These are phyloP conservation scores for Pangasius larnaudii DNA, from an alignment of 2,797 vertebrate species.

Conservation along the genomic window DNA sequence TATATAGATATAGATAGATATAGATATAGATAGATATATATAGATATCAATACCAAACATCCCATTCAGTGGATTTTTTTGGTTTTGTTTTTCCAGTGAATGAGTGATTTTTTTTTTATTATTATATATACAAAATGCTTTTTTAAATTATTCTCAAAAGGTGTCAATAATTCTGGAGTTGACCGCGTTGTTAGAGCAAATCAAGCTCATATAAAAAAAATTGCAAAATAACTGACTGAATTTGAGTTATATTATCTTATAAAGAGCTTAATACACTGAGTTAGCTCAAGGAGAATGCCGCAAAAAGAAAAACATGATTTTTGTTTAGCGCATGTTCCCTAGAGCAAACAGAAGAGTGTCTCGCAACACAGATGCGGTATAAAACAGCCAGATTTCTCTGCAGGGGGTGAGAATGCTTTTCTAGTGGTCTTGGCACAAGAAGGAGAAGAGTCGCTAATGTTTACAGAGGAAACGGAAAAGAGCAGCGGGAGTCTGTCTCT, in stretches of 20 bases:
- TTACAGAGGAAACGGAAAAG: constrained; percentile 55
- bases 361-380: constrained; percentile 24
- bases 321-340: constrained; percentile 7
- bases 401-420: constrained; percentile 28
- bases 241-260: neutral
- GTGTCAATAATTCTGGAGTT: neutral
- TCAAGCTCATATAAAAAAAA: neutral
- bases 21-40: too few relatives aligned
- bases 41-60: too few relatives aligned
- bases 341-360: neutral
- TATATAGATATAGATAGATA: too few relatives aligned
- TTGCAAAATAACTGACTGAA: neutral
- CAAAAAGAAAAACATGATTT: neutral
- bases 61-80: too few relatives aligned
- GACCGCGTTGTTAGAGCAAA: neutral
- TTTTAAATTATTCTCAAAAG: neutral
- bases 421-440: constrained; percentile 42
- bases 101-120: too few relatives aligned
- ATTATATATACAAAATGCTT: neutral
- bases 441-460: constrained; percentile 46
- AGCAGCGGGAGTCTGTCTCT: constrained; percentile 53
- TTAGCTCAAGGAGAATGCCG: neutral
- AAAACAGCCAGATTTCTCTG: constrained; percentile 33
- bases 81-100: too few relatives aligned
- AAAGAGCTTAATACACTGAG: neutral